Evolutionary conservation across 2,888 invertebrate genomes (phyloP), one percentile per base, ranked within the genome.

Genomic region (Hirtodrosophila confusa): DNA sequence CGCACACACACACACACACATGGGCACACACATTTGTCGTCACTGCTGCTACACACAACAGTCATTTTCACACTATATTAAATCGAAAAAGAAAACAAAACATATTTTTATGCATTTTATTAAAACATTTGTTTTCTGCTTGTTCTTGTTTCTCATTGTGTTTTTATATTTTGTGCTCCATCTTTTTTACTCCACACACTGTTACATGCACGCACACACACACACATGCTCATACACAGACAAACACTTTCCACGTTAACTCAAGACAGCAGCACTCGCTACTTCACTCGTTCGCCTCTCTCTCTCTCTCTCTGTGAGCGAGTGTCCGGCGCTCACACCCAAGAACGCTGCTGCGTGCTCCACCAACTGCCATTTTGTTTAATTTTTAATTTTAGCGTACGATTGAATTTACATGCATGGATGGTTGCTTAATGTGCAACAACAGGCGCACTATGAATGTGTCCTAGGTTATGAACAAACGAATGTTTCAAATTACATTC

Each of bases 321-420:
- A 69, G 78, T 74, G 53, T 74, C 61, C 73, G 73, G 72, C 76
- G 72, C 82, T 80, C 69, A 78, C 82, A 78, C 80, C 79, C 80
- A 80, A 76, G 69, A 80, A 76, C 60, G 54, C 54, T 63, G 51
- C 56, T 74, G 69, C 68, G 65, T 83, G 85, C 78, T 82, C 79
- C 80, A 77, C 74, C 82, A 89, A 89, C 89, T 90, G 90, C 90
- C 89, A 90, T 90, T 89, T 90, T 89, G 89, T 89, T 90, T 89
- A 88, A 86, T 83, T 75, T 77, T 67, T 76, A 72, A 71, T 77
- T 68, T 77, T 71, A 76, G 64, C 80, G 78, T 75, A 62, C 62
- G 66, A 54, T 56, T 63, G 63, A 69, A 65, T 75, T 75, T 75
- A 69, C 78, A 74, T 74, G 78, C 78, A 56, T 78, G 54, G 61